Conservation (phyloP, 2,888 invertebrate genomes). For the Stenurella melanura region DNA sequence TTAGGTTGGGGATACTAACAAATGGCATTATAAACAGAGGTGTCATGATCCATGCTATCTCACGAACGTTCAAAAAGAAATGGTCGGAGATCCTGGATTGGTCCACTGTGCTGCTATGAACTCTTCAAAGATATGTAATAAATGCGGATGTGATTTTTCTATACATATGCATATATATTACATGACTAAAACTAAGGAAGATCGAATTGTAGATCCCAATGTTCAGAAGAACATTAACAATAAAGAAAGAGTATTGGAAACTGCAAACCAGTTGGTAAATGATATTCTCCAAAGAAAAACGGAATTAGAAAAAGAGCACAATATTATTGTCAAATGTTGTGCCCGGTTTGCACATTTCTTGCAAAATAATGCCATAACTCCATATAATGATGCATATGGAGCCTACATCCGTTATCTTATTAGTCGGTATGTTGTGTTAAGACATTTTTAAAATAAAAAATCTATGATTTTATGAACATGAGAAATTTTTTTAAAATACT, state of each 20-base stretch:
- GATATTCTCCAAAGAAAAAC: constrained; percentile 56
- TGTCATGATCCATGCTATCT: constrained; percentile 69
- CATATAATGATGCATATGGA: constrained; percentile 67
- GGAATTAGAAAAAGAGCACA: constrained; percentile 63
- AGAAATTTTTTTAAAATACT: background rate
- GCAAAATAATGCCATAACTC: constrained; percentile 66
- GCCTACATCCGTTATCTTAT: constrained; percentile 67
- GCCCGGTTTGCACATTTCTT: constrained; percentile 69
- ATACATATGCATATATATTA: constrained; percentile 70
- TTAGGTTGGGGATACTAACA: constrained; percentile 63
- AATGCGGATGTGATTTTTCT: constrained; percentile 65
- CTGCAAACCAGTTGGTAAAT: constrained; percentile 56
- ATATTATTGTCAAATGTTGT: constrained; percentile 60
- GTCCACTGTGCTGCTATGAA: constrained; percentile 65
- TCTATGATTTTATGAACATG: no score
- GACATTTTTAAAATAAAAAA: no score
- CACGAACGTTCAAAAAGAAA: constrained; percentile 64
- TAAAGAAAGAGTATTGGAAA: constrained; percentile 57
- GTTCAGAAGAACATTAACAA: constrained; percentile 59
- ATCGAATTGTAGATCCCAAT: constrained; percentile 59
- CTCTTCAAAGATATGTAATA: constrained; percentile 57
- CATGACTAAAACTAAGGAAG: constrained; percentile 62
- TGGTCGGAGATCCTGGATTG: constrained; percentile 66
- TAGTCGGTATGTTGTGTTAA: constrained; percentile 59
- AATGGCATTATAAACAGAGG: constrained; percentile 65